Percentiles rank a stretch among this genome's conserved stretches.
These are phyloP conservation scores for Setipinna tenuifilis DNA, from an alignment of 2,797 vertebrate species.

Conservation along the genomic window DNA sequence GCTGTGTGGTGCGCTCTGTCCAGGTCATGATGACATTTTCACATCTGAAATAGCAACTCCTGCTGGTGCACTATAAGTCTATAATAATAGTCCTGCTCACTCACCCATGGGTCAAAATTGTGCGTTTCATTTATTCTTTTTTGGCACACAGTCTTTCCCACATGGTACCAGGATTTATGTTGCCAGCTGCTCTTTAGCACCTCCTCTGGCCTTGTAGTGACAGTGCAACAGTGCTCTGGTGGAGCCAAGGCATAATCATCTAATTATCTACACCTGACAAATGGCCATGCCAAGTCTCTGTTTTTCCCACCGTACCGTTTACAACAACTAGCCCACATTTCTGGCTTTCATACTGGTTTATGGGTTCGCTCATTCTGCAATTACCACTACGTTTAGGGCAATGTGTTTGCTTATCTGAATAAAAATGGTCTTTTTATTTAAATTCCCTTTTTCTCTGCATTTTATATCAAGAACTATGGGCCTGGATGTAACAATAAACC, in stretches of 20 bases:
- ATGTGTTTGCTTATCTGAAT: not conserved
- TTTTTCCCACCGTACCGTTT: too few species aligned
- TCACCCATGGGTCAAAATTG: not conserved
- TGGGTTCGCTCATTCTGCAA: too few species aligned
- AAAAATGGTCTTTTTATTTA: not conserved
- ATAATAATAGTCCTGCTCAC: not conserved
- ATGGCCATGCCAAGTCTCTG: not conserved
- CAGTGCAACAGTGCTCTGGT: not conserved
- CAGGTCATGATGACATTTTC: not conserved
- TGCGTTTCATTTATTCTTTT: not conserved
- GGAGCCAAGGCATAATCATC: not conserved
- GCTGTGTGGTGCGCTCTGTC: not conserved
- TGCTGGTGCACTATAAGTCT: not conserved
- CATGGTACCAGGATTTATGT: not conserved
- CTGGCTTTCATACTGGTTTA: too few species aligned
- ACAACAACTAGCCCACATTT: too few species aligned
- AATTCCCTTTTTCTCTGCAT: not conserved
- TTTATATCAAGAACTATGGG: not conserved
- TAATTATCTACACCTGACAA: not conserved
- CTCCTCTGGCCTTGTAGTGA: not conserved
- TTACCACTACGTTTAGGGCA: not conserved
- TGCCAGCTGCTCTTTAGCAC: not conserved
- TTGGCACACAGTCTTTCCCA: not conserved
- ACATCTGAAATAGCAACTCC: conserved; percentile 8
- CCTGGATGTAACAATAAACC: not conserved